A percentile compares a stretch with the other conserved stretches of the same genome.
Evolutionary conservation across 2,113 vertebrate genomes (phyloP).

Genomic region (Channa maculata): DNA sequence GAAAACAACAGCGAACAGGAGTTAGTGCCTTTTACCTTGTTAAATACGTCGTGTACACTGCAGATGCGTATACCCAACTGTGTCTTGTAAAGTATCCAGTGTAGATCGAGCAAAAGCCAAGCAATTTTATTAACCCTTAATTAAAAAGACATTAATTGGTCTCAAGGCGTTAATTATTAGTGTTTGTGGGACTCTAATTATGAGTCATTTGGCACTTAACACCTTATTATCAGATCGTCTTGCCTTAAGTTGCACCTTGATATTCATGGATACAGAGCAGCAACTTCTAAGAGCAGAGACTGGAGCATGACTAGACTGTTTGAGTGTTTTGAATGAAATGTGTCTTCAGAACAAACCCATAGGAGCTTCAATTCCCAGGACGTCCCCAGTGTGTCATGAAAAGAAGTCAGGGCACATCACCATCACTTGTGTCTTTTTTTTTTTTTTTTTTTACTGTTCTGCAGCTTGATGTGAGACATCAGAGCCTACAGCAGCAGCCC

Average conservation of each 20-base stretch:
- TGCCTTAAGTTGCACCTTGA: constrained; percentile 54
- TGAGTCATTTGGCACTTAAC: constrained; percentile 51
- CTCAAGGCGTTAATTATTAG: constrained; percentile 47
- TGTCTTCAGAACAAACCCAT: constrained; percentile 63
- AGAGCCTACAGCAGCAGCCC: constrained; percentile 62
- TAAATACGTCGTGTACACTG: not conserved
- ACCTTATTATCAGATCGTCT: constrained; percentile 39
- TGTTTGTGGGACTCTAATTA: constrained; percentile 16
- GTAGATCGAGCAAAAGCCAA: not conserved
- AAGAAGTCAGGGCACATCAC: constrained; percentile 77
- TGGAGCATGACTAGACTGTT: constrained; percentile 57
- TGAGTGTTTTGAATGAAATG: constrained; percentile 70
- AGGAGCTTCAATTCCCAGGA: constrained; percentile 71
- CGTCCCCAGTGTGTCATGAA: constrained; percentile 72
- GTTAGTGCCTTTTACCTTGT: constrained; percentile 32
- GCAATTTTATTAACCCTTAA: not conserved
- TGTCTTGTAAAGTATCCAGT: not conserved
- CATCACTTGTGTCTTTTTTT: constrained; percentile 71
- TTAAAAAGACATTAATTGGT: constrained; percentile 35
- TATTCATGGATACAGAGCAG: constrained; percentile 57
- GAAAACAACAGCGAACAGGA: constrained; percentile 43
- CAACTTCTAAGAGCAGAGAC: constrained; percentile 48
- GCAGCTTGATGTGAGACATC: constrained; percentile 69
- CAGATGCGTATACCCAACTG: not conserved
- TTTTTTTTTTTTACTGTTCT: constrained; percentile 64